These are phyloP conservation scores for Daubentonia madagascariensis DNA, from an alignment of 2,113 vertebrate genomes.

Conservation along the genomic window DNA sequence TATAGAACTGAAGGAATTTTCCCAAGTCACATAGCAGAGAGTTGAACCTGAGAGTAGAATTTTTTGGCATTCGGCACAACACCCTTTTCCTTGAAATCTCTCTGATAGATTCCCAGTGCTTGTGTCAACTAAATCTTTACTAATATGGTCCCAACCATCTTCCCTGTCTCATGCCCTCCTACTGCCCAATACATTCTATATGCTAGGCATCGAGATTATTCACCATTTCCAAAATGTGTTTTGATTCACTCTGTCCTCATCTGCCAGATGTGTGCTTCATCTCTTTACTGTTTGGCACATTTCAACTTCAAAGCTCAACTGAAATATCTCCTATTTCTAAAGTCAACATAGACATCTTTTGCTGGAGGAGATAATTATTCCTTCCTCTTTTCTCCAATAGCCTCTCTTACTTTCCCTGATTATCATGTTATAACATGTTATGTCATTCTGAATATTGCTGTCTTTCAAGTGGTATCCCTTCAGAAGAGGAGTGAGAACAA, in stretches of 20 bases:
- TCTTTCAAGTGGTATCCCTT: background rate
- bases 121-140: background rate
- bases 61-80: background rate
- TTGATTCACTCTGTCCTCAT: background rate
- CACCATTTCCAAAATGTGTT: background rate
- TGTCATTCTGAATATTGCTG: background rate
- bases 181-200: background rate
- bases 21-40: background rate
- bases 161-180: background rate
- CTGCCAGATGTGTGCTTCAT: background rate
- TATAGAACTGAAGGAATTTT: background rate
- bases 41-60: background rate
- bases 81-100: background rate
- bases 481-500: background rate
- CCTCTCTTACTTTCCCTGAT: background rate
- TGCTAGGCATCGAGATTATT: background rate
- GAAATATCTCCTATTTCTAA: background rate
- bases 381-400: background rate
- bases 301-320: background rate
- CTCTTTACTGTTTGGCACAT: background rate
- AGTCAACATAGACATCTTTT: background rate
- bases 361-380: background rate
- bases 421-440: background rate
- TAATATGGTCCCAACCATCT: background rate
- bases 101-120: background rate